A percentile compares a stretch with the other conserved stretches of the same genome.
phyloP scores from a whole-genome alignment of 2,888 invertebrate genomes.

The Clostera curtula region DNA sequence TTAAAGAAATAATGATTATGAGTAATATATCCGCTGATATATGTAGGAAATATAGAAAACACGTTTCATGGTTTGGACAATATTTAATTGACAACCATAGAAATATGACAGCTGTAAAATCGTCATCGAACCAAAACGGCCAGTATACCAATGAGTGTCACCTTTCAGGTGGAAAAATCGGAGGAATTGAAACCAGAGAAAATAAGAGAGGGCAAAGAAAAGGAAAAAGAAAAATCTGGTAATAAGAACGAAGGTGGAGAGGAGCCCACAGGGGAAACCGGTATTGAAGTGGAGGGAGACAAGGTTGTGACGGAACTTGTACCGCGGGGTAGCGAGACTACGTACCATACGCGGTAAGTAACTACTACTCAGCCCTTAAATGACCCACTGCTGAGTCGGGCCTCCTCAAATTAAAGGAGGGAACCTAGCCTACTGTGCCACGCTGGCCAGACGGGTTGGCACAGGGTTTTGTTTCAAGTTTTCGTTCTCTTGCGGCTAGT shows the following conservation, averaged over 20 bases:
- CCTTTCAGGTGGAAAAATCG: conserved; percentile 48
- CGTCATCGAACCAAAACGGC: neutral
- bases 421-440: too few relatives aligned
- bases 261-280: conserved; percentile 60
- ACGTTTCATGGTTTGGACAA: too few relatives aligned
- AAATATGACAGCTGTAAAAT: too few relatives aligned
- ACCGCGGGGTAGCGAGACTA: conserved; percentile 81
- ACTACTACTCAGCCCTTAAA: neutral
- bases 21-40: too few relatives aligned
- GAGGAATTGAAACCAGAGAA: conserved; percentile 60
- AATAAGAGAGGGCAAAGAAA: conserved; percentile 53
- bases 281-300: conserved; percentile 85
- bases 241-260: conserved; percentile 59
- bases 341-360: conserved; percentile 83
- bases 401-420: too few relatives aligned
- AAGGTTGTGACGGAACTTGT: conserved; percentile 78
- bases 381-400: too few relatives aligned
- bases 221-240: conserved; percentile 58
- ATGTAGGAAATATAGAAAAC: too few relatives aligned
- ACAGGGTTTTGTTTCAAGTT: too few relatives aligned
- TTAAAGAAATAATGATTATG: too few relatives aligned
- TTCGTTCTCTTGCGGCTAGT: neutral
- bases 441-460: too few relatives aligned
- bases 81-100: too few relatives aligned
- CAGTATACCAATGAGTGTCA: neutral